Percentiles rank a stretch among this genome's conserved stretches.
These are phyloP conservation scores for Thinocorus orbignyianus DNA, from an alignment of 2,113 vertebrate genomes.

Conservation along the genomic window DNA sequence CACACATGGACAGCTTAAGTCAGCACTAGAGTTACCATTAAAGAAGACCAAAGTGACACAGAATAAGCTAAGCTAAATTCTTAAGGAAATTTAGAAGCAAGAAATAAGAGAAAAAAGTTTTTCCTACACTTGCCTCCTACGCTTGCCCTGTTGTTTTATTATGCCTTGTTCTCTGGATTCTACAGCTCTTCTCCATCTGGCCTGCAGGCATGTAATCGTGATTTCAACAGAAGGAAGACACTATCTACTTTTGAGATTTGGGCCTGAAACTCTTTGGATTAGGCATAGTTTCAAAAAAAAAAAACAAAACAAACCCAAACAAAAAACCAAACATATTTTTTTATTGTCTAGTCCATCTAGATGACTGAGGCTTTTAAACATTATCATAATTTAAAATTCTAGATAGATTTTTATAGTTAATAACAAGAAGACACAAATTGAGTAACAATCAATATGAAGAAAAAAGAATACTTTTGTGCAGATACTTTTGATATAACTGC, in stretches of 20 bases:
- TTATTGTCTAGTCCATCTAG: background rate
- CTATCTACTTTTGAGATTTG: background rate
- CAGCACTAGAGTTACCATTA: background rate
- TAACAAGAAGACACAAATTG: background rate
- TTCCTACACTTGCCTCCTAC: background rate
- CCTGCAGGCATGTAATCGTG: background rate
- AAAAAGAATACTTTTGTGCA: background rate
- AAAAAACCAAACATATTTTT: background rate
- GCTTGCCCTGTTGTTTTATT: background rate
- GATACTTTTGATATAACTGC: background rate
- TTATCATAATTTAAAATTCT: background rate
- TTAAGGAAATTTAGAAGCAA: background rate
- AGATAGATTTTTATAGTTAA: background rate
- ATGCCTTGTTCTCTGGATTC: background rate
- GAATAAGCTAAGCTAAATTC: background rate
- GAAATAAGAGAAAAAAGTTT: background rate
- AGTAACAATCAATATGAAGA: background rate
- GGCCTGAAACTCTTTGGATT: background rate
- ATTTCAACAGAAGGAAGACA: background rate
- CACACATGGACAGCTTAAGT: background rate
- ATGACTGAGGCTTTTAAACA: background rate
- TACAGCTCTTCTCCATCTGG: background rate
- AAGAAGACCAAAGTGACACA: background rate
- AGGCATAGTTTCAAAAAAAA: background rate
- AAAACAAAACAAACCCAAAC: too few relatives aligned